Percentiles rank a stretch among this genome's conserved stretches.
Conservation (phyloP, 2,888 invertebrate species). For the Polydrusus pterygomalis region DNA sequence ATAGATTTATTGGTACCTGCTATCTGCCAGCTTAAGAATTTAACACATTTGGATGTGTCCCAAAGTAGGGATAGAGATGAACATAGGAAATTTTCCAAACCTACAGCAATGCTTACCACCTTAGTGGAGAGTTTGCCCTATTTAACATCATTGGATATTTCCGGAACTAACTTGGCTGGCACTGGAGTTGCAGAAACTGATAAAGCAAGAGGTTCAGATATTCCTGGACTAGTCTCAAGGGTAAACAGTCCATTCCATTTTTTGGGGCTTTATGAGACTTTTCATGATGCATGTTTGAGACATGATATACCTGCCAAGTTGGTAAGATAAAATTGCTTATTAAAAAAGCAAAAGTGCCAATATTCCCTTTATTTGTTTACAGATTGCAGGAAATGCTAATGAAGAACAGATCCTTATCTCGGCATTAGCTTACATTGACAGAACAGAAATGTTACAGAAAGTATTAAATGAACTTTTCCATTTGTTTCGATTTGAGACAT, state of each 20-base stretch:
- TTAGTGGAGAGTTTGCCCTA: conserved; percentile 84
- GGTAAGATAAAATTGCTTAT: conserved; percentile 73
- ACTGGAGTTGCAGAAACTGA: conserved; percentile 81
- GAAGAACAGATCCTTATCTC: conserved; percentile 93
- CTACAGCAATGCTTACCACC: conserved; percentile 81
- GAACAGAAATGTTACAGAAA: conserved; percentile 86
- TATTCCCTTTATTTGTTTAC: conserved; percentile 56
- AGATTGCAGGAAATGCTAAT: conserved; percentile 94
- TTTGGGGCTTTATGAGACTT: conserved; percentile 93
- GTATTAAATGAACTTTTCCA: conserved; percentile 95
- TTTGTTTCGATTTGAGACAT: conserved; percentile 88
- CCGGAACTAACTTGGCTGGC: conserved; percentile 96
- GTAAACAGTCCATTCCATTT: conserved; percentile 88
- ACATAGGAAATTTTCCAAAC: conserved; percentile 82
- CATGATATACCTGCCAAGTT: conserved; percentile 93
- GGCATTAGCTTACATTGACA: conserved; percentile 87
- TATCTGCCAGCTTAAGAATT: conserved; percentile 75
- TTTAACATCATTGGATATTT: conserved; percentile 91
- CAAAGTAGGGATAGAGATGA: conserved; percentile 82
- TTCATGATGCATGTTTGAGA: conserved; percentile 91
- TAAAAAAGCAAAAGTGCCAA: neutral
- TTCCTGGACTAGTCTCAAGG: conserved; percentile 88
- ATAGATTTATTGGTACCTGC: conserved; percentile 78
- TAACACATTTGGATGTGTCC: conserved; percentile 89
- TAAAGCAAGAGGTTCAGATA: conserved; percentile 78